Conservation (phyloP, 2,888 invertebrate species). For the Diplazon laetatorius region DNA sequence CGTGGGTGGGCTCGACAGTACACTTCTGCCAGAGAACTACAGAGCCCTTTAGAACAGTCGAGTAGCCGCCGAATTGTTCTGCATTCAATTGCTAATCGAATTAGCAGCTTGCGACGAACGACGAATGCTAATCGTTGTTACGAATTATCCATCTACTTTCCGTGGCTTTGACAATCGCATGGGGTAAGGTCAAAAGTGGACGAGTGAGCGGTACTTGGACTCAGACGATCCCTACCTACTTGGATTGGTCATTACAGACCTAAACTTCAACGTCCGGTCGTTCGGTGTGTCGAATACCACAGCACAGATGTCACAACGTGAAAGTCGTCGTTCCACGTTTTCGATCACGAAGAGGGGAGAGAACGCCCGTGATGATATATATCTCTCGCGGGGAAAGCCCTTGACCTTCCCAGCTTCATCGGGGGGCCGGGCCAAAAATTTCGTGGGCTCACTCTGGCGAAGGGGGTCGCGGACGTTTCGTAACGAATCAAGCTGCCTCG, state of each 20-base stretch:
- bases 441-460: conserved; percentile 47
- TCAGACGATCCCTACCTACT: too few relatives aligned
- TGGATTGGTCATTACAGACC: too few relatives aligned
- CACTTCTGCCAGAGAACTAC: conserved; percentile 37
- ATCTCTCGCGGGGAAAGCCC: conserved; percentile 70
- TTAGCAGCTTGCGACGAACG: neutral
- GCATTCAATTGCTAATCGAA: neutral
- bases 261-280: too few relatives aligned
- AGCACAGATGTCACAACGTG: conserved; percentile 54
- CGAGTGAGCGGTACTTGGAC: too few relatives aligned
- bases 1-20: conserved; percentile 37
- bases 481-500: conserved; percentile 35
- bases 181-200: too few relatives aligned
- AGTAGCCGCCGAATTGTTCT: conserved; percentile 3
- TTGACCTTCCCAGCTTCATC: conserved; percentile 77
- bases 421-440: conserved; percentile 58
- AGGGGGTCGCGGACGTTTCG: conserved; percentile 34
- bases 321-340: conserved; percentile 65
- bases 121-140: too few relatives aligned
- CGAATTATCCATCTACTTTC: too few relatives aligned
- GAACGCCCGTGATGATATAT: conserved; percentile 22
- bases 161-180: too few relatives aligned
- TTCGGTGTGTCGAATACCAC: conserved; percentile 17
- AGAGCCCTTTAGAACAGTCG: conserved; percentile 6
- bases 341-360: conserved; percentile 44